Base-by-base conservation (phyloP, 2,888 invertebrate species). In the Melinaea menophilus region DNA sequence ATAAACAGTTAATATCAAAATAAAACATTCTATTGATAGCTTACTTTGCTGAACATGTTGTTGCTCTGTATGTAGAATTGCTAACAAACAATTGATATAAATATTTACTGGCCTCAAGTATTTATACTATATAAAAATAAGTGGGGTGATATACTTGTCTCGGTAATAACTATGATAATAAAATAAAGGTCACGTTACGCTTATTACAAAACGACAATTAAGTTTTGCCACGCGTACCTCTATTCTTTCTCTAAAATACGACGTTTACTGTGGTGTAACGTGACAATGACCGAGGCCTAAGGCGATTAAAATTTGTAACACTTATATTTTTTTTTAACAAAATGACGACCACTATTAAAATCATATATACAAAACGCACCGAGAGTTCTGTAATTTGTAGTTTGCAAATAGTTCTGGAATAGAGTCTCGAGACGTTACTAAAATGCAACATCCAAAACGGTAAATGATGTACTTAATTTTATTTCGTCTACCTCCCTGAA, bases 1-100 rank as follows among this genome's bases (percentile, higher is more conserved):
- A 11, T 37, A 13, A 33, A 60, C 31, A 51, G 56, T 54, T 45
- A 55, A 60, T 48, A 55, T 47, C 5, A 34, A 47, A 22, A 46
- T 58, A 22, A 63, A 54, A 33, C 63, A 61, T 62, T 41, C 31
- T 54, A 34, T 62, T 62, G 58, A 58, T 56, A 61, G 66, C 87
- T 85, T 76, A 89, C 88, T 86, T 85, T 86, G 78, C 80, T 81
- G 76, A 87, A 85, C 88, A 89, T 89, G 79, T 81, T 84, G 81
- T 66, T 76, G 76, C 79, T 70, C 75, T 74, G 75, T 78, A 79
- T 72, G 72, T 75, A 77, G 77, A 72, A 73, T 72, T 70, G 77
- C 73, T 75, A 69, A 70, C 77, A 73, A 73, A 69, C 84, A 82
- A 86, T 87, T 88, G 86, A 84, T 85, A 78, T 79, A 76, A 76